Evolutionary conservation across 2,888 invertebrate genomes (phyloP).

Genomic region (Spilosoma lubricipeda): DNA sequence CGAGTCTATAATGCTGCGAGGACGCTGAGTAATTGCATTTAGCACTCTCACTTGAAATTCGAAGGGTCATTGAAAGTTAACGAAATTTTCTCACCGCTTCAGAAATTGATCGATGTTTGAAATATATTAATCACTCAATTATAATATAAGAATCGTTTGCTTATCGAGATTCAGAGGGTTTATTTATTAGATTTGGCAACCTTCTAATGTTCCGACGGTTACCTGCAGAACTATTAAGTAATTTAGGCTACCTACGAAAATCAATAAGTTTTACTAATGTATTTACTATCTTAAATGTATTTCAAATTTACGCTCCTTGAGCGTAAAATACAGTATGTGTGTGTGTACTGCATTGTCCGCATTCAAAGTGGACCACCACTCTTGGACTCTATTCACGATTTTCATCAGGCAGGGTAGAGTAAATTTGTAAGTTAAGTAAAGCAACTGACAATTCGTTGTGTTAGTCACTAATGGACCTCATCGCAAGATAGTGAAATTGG

Average conservation of each 20-base stretch:
- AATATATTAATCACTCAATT: slow-evolving; percentile 6
- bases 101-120: slow-evolving; percentile 19
- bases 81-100: slow-evolving; percentile 15
- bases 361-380: too few species aligned
- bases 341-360: too few species aligned
- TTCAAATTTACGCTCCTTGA: too few species aligned
- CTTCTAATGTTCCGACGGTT: not conserved
- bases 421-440: too few species aligned
- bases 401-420: too few species aligned
- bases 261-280: too few species aligned
- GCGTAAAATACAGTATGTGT: too few species aligned
- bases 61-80: slow-evolving; percentile 24
- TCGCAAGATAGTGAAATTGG: too few species aligned
- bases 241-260: not conserved
- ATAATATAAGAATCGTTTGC: not conserved
- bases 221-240: not conserved
- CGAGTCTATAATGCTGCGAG: slow-evolving; percentile 22
- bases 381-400: too few species aligned
- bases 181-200: not conserved
- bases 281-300: too few species aligned
- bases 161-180: not conserved
- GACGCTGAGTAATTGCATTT: slow-evolving; percentile 36
- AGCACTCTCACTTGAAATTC: slow-evolving; percentile 19
- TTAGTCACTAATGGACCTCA: too few species aligned
- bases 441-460: too few species aligned